phyloP scores from a whole-genome alignment of 2,113 vertebrate genomes.

The Okapia johnstoni region DNA sequence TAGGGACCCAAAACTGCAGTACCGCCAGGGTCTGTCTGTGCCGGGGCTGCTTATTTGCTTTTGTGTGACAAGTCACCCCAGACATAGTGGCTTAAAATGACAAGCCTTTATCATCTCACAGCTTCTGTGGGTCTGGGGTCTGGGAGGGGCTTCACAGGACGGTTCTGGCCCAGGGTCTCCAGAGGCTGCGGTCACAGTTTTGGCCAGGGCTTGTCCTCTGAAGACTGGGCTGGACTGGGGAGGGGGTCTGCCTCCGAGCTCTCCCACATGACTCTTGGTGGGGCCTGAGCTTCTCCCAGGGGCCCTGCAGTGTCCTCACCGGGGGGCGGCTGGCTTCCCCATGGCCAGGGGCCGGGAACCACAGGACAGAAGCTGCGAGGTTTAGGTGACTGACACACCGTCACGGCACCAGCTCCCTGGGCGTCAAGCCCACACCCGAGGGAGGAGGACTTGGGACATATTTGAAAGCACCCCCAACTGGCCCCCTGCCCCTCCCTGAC shows the following conservation, averaged over 20 bases:
- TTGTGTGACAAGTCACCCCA: background rate
- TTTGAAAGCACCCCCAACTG: background rate
- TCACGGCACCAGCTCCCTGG: background rate
- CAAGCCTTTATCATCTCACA: accelerated
- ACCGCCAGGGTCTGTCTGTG: background rate
- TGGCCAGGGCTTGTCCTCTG: background rate
- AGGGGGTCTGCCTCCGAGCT: background rate
- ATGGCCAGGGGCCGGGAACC: background rate
- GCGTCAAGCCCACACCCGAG: background rate
- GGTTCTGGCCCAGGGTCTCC: background rate
- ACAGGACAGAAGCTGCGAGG: background rate
- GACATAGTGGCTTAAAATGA: too few species aligned
- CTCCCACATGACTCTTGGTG: accelerated
- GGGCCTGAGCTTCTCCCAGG: background rate
- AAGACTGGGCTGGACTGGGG: background rate
- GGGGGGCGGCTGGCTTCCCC: background rate
- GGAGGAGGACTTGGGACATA: background rate
- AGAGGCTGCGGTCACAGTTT: background rate
- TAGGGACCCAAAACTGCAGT: background rate
- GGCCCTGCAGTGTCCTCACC: background rate
- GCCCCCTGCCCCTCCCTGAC: background rate
- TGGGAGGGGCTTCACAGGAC: accelerated
- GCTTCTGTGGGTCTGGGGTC: background rate
- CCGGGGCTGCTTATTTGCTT: background rate
- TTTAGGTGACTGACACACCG: background rate